Evolutionary conservation across 1,140 invertebrate species (phyloP).

Genomic region (Diabrotica virgifera): DNA sequence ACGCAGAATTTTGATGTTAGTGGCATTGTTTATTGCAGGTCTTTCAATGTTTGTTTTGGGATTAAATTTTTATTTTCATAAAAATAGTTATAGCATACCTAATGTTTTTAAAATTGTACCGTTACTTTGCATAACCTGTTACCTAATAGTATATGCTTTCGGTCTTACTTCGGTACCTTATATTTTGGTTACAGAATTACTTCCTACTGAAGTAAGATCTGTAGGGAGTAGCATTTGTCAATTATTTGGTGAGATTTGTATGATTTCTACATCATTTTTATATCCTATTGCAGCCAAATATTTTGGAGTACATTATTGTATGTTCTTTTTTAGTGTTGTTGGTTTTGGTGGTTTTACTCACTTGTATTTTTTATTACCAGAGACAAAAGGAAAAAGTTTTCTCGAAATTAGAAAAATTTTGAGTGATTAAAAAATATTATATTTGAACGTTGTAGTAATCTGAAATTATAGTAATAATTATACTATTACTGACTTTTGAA

Average conservation of each 20-base stretch:
- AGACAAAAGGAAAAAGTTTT: constrained; percentile 9
- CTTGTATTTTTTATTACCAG: neutral
- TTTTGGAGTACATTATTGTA: constrained; percentile 5
- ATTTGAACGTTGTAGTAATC: no score
- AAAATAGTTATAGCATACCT: constrained; percentile 49
- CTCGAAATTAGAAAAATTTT: neutral
- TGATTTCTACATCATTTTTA: neutral
- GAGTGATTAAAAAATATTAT: no score
- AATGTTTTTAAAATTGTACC: constrained; percentile 60
- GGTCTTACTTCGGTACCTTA: neutral
- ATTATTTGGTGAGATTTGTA: neutral
- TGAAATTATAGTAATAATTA: no score
- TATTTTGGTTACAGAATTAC: neutral
- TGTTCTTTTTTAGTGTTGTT: neutral
- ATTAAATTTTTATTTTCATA: constrained; percentile 60
- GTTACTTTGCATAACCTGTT: constrained; percentile 38
- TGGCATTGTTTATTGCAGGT: constrained; percentile 64
- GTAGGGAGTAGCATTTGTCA: neutral
- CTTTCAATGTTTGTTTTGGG: constrained; percentile 52
- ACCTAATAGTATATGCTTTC: neutral
- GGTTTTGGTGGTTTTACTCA: neutral
- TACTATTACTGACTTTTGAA: no score
- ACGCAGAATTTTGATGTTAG: constrained; percentile 66
- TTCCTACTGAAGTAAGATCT: neutral
- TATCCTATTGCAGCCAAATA: neutral